Evolutionary conservation across 1,140 invertebrate species (phyloP).

Genomic region (Mamestra configurata): DNA sequence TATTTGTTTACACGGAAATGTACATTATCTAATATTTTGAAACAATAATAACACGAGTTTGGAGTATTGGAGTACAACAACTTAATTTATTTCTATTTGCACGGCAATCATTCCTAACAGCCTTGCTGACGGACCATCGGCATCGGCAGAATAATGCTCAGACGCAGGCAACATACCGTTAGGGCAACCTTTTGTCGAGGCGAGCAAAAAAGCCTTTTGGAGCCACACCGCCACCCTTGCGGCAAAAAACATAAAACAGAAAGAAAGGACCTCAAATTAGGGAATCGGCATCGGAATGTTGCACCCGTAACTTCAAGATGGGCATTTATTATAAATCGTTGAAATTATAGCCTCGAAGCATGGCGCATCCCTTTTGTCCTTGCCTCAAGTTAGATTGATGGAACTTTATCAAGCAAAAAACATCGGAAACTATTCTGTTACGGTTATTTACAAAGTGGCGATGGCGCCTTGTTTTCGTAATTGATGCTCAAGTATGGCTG

Average conservation of each 20-base stretch:
- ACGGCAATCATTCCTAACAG: slow-evolving; percentile 1
- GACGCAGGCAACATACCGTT: slow-evolving; percentile 72
- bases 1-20: not conserved
- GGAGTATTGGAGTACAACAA: not conserved
- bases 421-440: slow-evolving; percentile 43
- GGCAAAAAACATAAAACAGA: slow-evolving; percentile 81
- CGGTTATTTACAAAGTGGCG: slow-evolving; percentile 41
- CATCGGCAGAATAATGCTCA: slow-evolving; percentile 33
- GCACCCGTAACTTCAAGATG: slow-evolving; percentile 71
- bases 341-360: slow-evolving; percentile 60
- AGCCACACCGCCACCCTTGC: slow-evolving; percentile 74
- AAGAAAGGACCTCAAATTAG: slow-evolving; percentile 83
- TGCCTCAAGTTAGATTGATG: slow-evolving; percentile 40
- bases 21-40: too few species aligned
- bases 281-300: slow-evolving; percentile 79
- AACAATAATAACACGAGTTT: too few species aligned
- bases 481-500: slow-evolving; percentile 14
- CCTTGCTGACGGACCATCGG: slow-evolving; percentile 21
- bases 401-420: slow-evolving; percentile 48
- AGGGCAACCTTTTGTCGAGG: slow-evolving; percentile 75
- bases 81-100: slow-evolving; percentile 33
- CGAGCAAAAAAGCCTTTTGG: slow-evolving; percentile 78
- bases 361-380: slow-evolving; percentile 48
- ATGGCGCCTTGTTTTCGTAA: slow-evolving; percentile 28
- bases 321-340: slow-evolving; percentile 59